Percentiles rank a stretch among this genome's conserved stretches.
Conservation (phyloP, 1,140 invertebrate species). For the Pemphigus obesinymphae region DNA sequence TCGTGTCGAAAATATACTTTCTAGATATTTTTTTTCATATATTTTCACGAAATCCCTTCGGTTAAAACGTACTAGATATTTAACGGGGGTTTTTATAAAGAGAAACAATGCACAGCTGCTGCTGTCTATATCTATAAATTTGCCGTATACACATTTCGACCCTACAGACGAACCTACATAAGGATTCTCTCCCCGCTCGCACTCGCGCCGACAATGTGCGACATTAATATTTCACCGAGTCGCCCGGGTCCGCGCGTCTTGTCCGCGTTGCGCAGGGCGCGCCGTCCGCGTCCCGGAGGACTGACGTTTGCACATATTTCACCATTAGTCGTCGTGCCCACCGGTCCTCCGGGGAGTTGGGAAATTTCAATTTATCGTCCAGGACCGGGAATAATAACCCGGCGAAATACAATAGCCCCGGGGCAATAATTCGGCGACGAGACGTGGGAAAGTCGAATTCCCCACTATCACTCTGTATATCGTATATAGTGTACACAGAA, state of each 20-base stretch:
- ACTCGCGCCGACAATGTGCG: neutral
- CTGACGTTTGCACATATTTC: slow-evolving; percentile 28
- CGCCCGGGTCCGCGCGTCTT: slow-evolving; percentile 21
- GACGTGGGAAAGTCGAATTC: neutral
- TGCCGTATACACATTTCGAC: neutral
- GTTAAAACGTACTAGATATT: too few relatives aligned
- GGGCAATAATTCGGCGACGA: neutral
- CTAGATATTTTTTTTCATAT: too few relatives aligned
- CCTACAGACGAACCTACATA: neutral
- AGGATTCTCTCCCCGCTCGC: neutral
- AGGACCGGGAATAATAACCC: slow-evolving; percentile 32
- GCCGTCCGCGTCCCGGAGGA: slow-evolving; percentile 16
- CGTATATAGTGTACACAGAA: neutral
- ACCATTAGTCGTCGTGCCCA: slow-evolving; percentile 41
- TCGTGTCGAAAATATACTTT: too few relatives aligned
- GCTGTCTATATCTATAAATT: neutral
- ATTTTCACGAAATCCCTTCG: too few relatives aligned
- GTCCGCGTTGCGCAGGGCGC: neutral
- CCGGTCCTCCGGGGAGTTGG: neutral
- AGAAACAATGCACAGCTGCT: neutral
- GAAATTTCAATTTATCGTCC: slow-evolving; percentile 40
- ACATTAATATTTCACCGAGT: slow-evolving; percentile 41
- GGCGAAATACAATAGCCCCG: slow-evolving; percentile 6
- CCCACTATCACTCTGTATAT: too few relatives aligned
- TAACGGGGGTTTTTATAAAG: too few relatives aligned